A percentile compares a stretch with the other conserved stretches of the same genome.
These are phyloP conservation scores for Drosophila anomalata DNA, from an alignment of 2,888 invertebrate genomes.

Conservation along the genomic window DNA sequence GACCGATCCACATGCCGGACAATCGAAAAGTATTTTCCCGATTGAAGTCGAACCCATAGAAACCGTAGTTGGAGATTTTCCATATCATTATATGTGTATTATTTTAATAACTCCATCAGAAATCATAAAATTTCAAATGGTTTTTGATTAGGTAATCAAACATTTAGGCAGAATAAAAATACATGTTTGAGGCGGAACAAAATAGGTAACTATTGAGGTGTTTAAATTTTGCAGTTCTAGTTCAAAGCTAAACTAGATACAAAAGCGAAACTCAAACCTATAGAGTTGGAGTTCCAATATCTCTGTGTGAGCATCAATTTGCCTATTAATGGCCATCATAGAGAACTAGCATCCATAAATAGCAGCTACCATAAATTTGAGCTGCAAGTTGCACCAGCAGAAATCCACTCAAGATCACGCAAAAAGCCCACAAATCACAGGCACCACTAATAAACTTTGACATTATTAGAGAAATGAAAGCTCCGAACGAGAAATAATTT, in stretches of 20 bases:
- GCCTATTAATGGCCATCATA: slow-evolving; percentile 14
- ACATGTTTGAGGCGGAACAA: too few species aligned
- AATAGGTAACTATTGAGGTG: too few species aligned
- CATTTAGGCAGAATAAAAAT: too few species aligned
- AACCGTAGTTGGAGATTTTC: background rate
- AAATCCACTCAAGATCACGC: slow-evolving; percentile 58
- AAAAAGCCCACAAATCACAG: slow-evolving; percentile 65
- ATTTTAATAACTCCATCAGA: too few species aligned
- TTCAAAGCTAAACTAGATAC: too few species aligned
- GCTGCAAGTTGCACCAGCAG: slow-evolving; percentile 29
- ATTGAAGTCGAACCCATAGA: background rate
- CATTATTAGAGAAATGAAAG: slow-evolving; percentile 62
- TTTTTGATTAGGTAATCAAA: background rate
- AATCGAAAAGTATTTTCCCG: background rate
- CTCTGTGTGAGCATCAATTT: slow-evolving; percentile 23
- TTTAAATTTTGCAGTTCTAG: too few species aligned
- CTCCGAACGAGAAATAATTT: slow-evolving; percentile 50
- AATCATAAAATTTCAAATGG: too few species aligned
- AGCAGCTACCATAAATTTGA: slow-evolving; percentile 48
- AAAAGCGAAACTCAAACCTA: too few species aligned
- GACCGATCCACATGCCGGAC: background rate
- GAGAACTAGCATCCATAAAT: slow-evolving; percentile 17
- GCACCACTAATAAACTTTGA: slow-evolving; percentile 52
- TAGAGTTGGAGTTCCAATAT: slow-evolving; percentile 1
- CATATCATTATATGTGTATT: too few species aligned